Evolutionary conservation across 2,113 vertebrate species (phyloP), one percentile per base, ranked within the genome.

Genomic region (Melanerpes aurifrons): DNA sequence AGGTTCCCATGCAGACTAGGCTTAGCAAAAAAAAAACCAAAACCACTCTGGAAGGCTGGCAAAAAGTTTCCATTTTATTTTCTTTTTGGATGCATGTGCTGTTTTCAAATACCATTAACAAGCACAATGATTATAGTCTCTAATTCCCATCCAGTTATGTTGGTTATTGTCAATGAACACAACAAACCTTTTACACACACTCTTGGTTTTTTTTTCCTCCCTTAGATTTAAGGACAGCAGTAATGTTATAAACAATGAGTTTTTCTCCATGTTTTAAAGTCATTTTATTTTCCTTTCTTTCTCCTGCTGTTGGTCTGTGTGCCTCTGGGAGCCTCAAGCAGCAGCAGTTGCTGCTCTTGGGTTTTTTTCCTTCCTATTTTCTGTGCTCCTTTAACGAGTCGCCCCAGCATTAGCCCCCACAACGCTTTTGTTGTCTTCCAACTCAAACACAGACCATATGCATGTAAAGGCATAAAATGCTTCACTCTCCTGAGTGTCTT

Each of bases 1-100:
- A 96, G 96, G 97, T 97, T 97, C 97, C 97, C 97, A 96, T 97
- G 97, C 96, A 97, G 93, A 95, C 97, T 97, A 97, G 96, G 97
- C 95, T 94, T 96, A 96, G 94, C 89, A 93, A 89, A 94, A 95
- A 91, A 53, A 37, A 37, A 37, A 37, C 35, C 35, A 35, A 35
- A 35, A 35, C 35, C 35, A 12, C 40, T 82, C 86, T 96, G 94
- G 77, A 97, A 96, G 86, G 81, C 90, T 82, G 67, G 77, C 45
- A 91, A 93, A 53, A 53, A 40, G 40, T 40, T 40, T 40, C 40
- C 10, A 12, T 40, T 40, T 40, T 40, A 12, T 40, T 40, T 40
- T 12, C 40, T 40, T 40, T 93, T 76, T 83, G 84, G 86, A 94
- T 96, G 77, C 66, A 96, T 29, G 76, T 96, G 93, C 96, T 97